phyloP scores from a whole-genome alignment of 2,797 vertebrate species.

The Mus minutoides region DNA sequence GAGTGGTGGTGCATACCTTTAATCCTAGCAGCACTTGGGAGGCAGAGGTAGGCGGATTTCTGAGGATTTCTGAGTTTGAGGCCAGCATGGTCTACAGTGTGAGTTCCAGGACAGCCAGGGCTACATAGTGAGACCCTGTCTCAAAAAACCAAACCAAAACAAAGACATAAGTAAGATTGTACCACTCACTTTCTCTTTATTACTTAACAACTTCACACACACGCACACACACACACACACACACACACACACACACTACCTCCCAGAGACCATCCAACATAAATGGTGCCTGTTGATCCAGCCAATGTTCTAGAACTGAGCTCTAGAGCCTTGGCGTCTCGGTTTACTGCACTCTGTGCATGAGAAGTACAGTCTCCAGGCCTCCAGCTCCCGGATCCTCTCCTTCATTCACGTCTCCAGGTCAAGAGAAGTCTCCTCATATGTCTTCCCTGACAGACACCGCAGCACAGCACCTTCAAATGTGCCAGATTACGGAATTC shows the following conservation, averaged over 20 bases:
- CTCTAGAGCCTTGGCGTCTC: not conserved
- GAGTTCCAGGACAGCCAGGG: not conserved
- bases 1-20: not conserved
- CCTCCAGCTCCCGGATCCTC: not conserved
- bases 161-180: not conserved
- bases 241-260: not conserved
- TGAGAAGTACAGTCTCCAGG: not conserved
- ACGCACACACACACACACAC: not conserved
- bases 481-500: not conserved
- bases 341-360: no score
- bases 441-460: not conserved
- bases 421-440: not conserved
- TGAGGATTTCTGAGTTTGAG: not conserved
- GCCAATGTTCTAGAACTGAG: not conserved
- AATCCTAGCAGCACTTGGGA: not conserved
- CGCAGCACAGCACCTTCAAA: not conserved
- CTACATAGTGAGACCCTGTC: not conserved
- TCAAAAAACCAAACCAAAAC: not conserved
- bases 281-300: not conserved
- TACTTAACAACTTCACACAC: not conserved
- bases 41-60: not conserved
- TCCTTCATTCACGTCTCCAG: not conserved
- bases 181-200: not conserved
- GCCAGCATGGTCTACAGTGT: not conserved
- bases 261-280: not conserved